These are phyloP conservation scores for Calosoma granatense DNA, from an alignment of 1,140 invertebrate genomes.

Conservation along the genomic window DNA sequence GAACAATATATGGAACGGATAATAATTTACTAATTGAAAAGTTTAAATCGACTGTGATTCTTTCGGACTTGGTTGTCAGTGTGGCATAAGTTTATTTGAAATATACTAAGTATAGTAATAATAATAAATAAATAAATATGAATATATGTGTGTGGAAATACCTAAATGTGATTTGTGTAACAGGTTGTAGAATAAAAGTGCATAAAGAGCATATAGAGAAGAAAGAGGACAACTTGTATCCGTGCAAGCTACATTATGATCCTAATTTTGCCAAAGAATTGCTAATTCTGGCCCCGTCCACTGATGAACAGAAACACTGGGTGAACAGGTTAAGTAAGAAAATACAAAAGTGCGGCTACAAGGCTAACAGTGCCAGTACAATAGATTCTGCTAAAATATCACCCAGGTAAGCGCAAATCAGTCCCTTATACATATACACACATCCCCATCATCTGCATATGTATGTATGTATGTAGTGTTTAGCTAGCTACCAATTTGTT, in stretches of 20 bases:
- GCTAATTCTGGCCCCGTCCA: slow-evolving; percentile 69
- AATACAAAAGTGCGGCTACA: slow-evolving; percentile 89
- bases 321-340: slow-evolving; percentile 81
- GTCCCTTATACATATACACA: slow-evolving; percentile 1
- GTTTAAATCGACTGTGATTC: no score
- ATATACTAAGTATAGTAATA: no score
- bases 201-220: slow-evolving; percentile 88
- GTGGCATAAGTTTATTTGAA: no score
- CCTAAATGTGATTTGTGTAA: no score
- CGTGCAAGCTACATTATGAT: slow-evolving; percentile 90
- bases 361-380: slow-evolving; percentile 60
- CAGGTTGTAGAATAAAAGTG: slow-evolving; percentile 91
- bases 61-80: no score
- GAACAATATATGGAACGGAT: no score
- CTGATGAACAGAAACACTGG: slow-evolving; percentile 89
- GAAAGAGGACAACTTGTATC: slow-evolving; percentile 73
- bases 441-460: no score
- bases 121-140: no score
- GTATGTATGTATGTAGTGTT: no score
- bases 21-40: no score
- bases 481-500: no score
- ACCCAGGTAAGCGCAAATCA: slow-evolving; percentile 33
- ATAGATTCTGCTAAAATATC: slow-evolving; percentile 33
- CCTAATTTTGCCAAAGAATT: slow-evolving; percentile 87
- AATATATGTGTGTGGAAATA: no score